Percentiles rank a stretch among this genome's conserved stretches.
Evolutionary conservation across 2,888 invertebrate genomes (phyloP).

Genomic region (Epicampocera succincta): DNA sequence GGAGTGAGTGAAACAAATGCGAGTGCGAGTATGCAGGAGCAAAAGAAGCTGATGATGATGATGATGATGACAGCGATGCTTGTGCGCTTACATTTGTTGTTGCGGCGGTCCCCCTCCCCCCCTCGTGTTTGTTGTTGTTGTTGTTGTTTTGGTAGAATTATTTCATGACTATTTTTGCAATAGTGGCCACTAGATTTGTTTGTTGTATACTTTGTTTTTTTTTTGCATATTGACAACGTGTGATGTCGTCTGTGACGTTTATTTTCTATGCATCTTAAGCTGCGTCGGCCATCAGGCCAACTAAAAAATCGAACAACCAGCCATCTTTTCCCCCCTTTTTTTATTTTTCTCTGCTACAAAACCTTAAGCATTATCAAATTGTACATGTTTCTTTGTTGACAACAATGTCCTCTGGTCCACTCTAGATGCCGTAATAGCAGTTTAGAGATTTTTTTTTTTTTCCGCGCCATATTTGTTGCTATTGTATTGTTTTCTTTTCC

Average conservation of each 20-base stretch:
- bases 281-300: conserved; percentile 38
- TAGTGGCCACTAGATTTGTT: conserved; percentile 74
- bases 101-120: no score
- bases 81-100: conserved; percentile 20
- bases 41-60: conserved; percentile 20
- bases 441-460: conserved; percentile 1
- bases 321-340: conserved; percentile 59
- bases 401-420: conserved; percentile 58
- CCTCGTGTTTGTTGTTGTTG: not conserved
- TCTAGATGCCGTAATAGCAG: conserved; percentile 16
- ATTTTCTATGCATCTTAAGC: conserved; percentile 73
- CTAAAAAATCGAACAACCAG: conserved; percentile 27
- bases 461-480: conserved; percentile 70
- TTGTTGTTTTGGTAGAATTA: conserved; percentile 19
- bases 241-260: conserved; percentile 78
- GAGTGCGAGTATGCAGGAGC: no score
- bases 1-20: conserved; percentile 22
- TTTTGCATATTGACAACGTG: conserved; percentile 75
- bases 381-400: conserved; percentile 62
- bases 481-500: conserved; percentile 49
- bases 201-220: conserved; percentile 44
- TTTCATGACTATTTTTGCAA: conserved; percentile 66
- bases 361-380: conserved; percentile 62
- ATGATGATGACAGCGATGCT: conserved; percentile 26
- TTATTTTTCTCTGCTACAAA: conserved; percentile 32